These are phyloP conservation scores for Trogon melanurus DNA, from an alignment of 2,113 vertebrate genomes.

Conservation along the genomic window DNA sequence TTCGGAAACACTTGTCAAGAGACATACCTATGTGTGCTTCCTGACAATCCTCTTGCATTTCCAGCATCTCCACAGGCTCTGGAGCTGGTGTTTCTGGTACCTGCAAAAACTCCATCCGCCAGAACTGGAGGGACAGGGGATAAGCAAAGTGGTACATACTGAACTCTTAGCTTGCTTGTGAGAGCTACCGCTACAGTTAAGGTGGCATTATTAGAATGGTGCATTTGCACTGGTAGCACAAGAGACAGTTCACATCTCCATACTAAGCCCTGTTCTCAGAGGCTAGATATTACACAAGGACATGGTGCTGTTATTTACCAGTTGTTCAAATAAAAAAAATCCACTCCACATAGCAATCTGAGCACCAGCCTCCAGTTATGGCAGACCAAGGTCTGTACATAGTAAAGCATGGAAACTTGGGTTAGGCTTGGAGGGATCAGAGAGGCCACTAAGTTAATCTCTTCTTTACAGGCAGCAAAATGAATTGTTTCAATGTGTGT, in stretches of 20 bases:
- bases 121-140: constrained; percentile 81
- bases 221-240: not conserved
- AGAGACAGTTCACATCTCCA: not conserved
- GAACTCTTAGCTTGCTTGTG: not conserved
- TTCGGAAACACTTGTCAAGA: not conserved
- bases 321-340: not conserved
- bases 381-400: not conserved
- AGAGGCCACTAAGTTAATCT: not conserved
- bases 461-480: not conserved
- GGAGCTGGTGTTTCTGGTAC: constrained; percentile 97
- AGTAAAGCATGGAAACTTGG: not conserved
- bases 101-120: constrained; percentile 99
- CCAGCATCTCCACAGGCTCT: constrained; percentile 84
- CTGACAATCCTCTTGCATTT: constrained; percentile 90
- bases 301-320: not conserved
- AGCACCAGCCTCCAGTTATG: not conserved
- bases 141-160: not conserved
- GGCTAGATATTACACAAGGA: not conserved
- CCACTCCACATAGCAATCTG: not conserved
- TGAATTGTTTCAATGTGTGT: not conserved
- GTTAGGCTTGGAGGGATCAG: not conserved
- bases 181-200: not conserved
- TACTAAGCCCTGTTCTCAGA: not conserved
- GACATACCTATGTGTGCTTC: constrained; percentile 90
- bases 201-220: not conserved